Percentiles rank a stretch among this genome's conserved stretches.
These are phyloP conservation scores for Pelobates fuscus DNA, from an alignment of 2,113 vertebrate species.

Conservation along the genomic window DNA sequence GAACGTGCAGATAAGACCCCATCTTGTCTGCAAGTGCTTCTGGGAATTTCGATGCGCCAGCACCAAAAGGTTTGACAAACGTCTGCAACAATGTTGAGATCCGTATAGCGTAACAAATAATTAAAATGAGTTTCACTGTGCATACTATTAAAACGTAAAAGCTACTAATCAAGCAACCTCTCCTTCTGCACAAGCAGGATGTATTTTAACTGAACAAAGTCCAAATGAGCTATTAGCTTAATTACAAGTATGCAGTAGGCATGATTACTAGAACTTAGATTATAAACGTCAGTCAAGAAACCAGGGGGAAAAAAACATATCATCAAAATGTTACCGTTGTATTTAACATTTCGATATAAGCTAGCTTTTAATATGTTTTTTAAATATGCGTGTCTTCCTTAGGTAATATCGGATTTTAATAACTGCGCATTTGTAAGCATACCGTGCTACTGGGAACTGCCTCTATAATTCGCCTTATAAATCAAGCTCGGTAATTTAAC, in stretches of 20 bases:
- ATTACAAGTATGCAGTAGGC: neutral
- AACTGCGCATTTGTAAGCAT: constrained; percentile 27
- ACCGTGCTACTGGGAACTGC: constrained; percentile 20
- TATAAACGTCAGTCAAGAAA: neutral
- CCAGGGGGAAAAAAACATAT: too few species aligned
- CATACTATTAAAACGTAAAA: too few species aligned
- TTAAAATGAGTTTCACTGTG: too few species aligned
- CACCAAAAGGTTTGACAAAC: too few species aligned
- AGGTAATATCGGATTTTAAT: constrained; percentile 36
- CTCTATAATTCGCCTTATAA: constrained; percentile 38
- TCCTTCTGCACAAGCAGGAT: too few species aligned
- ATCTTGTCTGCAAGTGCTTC: too few species aligned
- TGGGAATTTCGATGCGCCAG: too few species aligned
- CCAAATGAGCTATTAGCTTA: constrained; percentile 9
- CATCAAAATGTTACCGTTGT: neutral
- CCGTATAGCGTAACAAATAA: too few species aligned
- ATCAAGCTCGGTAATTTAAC: constrained; percentile 40
- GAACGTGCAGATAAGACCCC: too few species aligned
- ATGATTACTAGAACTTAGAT: neutral
- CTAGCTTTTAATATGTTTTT: constrained; percentile 14
- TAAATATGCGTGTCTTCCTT: constrained; percentile 15
- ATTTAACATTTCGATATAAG: constrained; percentile 31
- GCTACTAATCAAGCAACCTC: too few species aligned
- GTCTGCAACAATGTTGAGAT: too few species aligned
- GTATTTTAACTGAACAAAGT: too few species aligned